phyloP scores from a whole-genome alignment of 2,888 invertebrate species.

The Charanyca ferruginea region DNA sequence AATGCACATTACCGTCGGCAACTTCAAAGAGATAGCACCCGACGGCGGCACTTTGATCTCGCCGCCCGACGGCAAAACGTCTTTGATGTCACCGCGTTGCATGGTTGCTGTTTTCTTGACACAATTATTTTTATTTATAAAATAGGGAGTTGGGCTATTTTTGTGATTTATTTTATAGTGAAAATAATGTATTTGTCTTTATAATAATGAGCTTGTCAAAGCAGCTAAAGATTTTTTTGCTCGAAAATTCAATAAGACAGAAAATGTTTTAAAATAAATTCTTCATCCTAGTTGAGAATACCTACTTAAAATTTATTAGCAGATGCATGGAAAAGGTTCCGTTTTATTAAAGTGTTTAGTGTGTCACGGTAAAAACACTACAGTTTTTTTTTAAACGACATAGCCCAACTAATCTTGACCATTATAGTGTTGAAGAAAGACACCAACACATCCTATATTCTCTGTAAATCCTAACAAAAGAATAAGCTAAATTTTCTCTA shows the following conservation, averaged over 20 bases:
- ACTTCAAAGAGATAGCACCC: slow-evolving; percentile 74
- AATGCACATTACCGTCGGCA: slow-evolving; percentile 76
- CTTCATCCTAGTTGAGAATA: background rate
- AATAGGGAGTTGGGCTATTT: slow-evolving; percentile 33
- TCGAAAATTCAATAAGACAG: background rate
- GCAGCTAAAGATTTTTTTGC: background rate
- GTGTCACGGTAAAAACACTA: background rate
- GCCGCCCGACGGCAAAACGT: slow-evolving; percentile 78
- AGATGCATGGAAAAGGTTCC: too few species aligned
- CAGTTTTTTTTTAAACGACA: background rate
- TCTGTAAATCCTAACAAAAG: background rate
- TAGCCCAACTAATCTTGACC: too few species aligned
- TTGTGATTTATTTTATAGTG: slow-evolving; percentile 40
- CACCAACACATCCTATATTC: background rate
- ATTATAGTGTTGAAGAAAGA: background rate
- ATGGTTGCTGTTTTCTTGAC: slow-evolving; percentile 71
- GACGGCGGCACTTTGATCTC: slow-evolving; percentile 82
- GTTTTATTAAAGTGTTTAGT: background rate
- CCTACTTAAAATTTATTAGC: background rate
- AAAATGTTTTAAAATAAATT: background rate
- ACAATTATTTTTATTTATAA: slow-evolving; percentile 65
- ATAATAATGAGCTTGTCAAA: background rate
- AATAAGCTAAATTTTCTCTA: slow-evolving; percentile 4
- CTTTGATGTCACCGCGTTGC: slow-evolving; percentile 60
- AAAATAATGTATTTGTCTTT: slow-evolving; percentile 21